Conservation (phyloP, 2,888 invertebrate genomes). For the Synanthedon tipuliformis region DNA sequence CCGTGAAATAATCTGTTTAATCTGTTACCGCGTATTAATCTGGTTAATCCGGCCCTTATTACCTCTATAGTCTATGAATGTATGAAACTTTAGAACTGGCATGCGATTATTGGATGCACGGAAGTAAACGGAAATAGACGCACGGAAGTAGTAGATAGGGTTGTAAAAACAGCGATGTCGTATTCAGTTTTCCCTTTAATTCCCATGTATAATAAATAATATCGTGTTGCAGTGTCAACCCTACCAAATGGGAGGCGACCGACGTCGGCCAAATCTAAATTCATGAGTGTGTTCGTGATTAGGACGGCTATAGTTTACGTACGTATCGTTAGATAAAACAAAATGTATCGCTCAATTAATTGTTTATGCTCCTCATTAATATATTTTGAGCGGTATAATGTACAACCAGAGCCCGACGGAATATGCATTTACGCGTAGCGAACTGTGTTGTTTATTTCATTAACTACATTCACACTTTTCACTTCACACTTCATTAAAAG, state of each 20-base stretch:
- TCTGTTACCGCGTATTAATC: no score
- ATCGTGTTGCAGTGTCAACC: background rate
- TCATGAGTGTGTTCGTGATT: slow-evolving; percentile 44
- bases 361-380: slow-evolving; percentile 32
- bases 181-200: background rate
- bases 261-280: slow-evolving; percentile 31
- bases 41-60: no score
- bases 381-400: background rate
- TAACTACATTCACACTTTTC: no score
- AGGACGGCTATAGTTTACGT: slow-evolving; percentile 30
- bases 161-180: background rate
- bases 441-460: background rate
- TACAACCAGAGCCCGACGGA: background rate
- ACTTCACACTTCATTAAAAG: no score
- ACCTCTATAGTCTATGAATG: no score
- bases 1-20: no score
- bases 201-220: background rate
- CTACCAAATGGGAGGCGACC: background rate
- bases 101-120: no score
- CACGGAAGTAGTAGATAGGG: background rate
- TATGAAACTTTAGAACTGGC: no score
- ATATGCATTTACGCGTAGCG: background rate
- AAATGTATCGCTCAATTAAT: slow-evolving; percentile 11
- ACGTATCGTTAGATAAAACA: slow-evolving; percentile 32
- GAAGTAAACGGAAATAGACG: no score